Conservation (phyloP, 2,797 vertebrate genomes). For the Morus bassanus region DNA sequence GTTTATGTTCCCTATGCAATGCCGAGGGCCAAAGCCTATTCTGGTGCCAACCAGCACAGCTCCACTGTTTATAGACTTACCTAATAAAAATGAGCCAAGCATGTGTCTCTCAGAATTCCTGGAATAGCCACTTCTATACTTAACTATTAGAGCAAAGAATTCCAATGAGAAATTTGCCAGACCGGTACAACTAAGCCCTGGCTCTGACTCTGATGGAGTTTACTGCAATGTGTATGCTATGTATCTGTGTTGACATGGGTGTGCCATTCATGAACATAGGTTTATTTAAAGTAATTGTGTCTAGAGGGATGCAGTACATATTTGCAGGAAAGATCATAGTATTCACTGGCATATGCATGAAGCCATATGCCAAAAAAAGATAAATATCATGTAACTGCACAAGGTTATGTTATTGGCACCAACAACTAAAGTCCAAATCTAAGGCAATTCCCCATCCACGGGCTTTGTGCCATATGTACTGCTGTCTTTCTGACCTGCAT, state of each 20-base stretch:
- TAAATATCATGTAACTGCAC: not conserved
- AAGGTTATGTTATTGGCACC: not conserved
- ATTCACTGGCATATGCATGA: not conserved
- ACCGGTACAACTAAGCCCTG: not conserved
- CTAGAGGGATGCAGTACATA: not conserved
- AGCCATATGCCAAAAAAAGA: not conserved
- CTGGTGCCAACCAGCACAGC: constrained; percentile 12
- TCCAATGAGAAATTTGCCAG: not conserved
- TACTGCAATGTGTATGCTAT: not conserved
- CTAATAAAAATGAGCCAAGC: constrained; percentile 6
- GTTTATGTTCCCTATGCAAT: not conserved
- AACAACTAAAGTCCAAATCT: not conserved
- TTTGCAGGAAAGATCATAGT: not conserved
- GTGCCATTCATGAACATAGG: not conserved
- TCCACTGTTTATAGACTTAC: constrained; percentile 1
- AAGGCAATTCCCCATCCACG: not conserved
- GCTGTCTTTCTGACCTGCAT: not conserved
- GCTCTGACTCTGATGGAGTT: not conserved
- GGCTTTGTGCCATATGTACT: not conserved
- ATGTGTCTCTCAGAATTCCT: not conserved
- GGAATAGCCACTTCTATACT: constrained; percentile 15
- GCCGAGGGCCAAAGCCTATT: not conserved
- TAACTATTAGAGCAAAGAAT: not conserved
- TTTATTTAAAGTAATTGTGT: not conserved
- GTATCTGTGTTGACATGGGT: not conserved